phyloP scores from a whole-genome alignment of 1,140 invertebrate species.

The Ceratosolen solmsi region DNA sequence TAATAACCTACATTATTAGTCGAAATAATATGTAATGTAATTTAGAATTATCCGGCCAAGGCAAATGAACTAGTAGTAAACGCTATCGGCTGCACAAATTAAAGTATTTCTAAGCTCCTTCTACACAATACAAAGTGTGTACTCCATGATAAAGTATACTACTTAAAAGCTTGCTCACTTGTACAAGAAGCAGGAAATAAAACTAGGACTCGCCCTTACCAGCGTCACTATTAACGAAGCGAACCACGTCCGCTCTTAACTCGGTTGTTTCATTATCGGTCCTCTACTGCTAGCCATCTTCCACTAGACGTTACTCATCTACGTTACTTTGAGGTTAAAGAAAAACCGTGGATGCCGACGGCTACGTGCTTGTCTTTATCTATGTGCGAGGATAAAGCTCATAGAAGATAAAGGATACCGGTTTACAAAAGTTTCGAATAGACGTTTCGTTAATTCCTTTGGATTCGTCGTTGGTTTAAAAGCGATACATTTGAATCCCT shows the following conservation, averaged over 20 bases:
- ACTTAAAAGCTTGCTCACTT: not conserved
- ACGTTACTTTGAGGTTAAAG: not conserved
- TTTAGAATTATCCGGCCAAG: too few relatives aligned
- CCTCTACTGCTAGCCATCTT: not conserved
- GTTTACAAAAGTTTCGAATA: slow-evolving; percentile 1
- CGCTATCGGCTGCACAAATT: too few relatives aligned
- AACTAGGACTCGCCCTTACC: not conserved
- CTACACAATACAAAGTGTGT: too few relatives aligned
- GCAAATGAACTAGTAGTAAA: too few relatives aligned
- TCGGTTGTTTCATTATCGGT: slow-evolving; percentile 12
- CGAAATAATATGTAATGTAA: too few relatives aligned
- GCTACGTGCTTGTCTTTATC: too few relatives aligned
- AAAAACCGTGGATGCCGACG: not conserved
- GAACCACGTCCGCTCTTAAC: slow-evolving; percentile 3
- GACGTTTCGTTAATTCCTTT: not conserved
- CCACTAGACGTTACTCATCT: not conserved
- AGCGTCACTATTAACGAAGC: not conserved
- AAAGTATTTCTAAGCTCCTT: too few relatives aligned
- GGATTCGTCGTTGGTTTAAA: not conserved
- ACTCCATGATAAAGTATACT: too few relatives aligned
- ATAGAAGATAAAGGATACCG: not conserved
- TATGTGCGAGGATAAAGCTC: too few relatives aligned
- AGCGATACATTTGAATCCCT: not conserved
- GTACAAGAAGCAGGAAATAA: not conserved
- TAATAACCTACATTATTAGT: too few relatives aligned